Conservation (phyloP, 2,113 vertebrate genomes). For the Mirza zaza region DNA sequence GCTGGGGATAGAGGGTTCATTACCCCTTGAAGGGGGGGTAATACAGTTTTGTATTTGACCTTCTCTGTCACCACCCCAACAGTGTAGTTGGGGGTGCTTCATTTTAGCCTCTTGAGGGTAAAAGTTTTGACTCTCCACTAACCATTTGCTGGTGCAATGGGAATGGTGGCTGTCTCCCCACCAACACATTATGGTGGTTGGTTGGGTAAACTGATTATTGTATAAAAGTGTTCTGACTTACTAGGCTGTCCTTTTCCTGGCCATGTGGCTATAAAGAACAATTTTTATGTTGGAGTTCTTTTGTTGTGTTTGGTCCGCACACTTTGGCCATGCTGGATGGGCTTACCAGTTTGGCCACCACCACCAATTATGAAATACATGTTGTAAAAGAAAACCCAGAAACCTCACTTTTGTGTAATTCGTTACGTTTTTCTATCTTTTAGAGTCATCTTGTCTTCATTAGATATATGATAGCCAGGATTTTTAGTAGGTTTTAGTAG, state of each 20-base stretch:
- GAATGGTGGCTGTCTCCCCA: accelerated
- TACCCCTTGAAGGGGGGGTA: neutral
- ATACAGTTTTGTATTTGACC: neutral
- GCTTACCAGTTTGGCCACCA: neutral
- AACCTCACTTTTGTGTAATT: neutral
- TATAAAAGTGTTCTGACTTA: neutral
- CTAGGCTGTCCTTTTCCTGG: neutral
- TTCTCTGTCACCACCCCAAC: neutral
- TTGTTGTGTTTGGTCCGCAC: neutral
- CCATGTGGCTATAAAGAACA: neutral
- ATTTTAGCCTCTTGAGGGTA: neutral
- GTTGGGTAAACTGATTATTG: neutral
- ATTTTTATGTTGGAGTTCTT: neutral
- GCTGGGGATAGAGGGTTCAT: neutral
- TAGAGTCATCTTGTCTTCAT: neutral
- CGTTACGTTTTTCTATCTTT: neutral
- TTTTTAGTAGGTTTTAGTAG: neutral
- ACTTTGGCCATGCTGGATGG: too few relatives aligned
- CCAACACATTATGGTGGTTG: too few relatives aligned
- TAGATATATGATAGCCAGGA: neutral
- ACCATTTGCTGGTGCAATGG: neutral
- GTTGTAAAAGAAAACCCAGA: neutral
- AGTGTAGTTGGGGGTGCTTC: neutral
- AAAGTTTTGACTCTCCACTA: accelerated
- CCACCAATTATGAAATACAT: neutral